These are phyloP conservation scores for Ferrisia virgata DNA, from an alignment of 2,888 invertebrate species.

Conservation along the genomic window DNA sequence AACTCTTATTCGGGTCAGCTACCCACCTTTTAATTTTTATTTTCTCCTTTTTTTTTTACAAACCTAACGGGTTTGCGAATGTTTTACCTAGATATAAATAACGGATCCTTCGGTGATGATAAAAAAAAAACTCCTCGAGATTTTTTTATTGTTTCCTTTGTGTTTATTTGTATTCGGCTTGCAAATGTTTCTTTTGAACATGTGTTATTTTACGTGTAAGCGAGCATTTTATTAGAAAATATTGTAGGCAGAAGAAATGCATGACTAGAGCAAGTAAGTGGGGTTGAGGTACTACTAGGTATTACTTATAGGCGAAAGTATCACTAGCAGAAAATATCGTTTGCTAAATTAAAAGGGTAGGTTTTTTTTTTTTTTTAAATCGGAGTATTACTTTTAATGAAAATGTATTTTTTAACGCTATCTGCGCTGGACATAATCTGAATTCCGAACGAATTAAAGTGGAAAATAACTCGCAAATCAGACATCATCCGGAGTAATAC, in stretches of 20 bases:
- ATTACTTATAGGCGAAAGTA: background rate
- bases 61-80: constrained; percentile 4
- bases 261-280: too few relatives aligned
- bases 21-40: background rate
- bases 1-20: constrained; percentile 6
- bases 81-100: background rate
- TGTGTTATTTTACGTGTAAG: constrained; percentile 14
- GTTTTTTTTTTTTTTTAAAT: background rate
- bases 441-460: constrained; percentile 3
- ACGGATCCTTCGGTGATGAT: background rate
- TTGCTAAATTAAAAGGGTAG: background rate
- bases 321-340: background rate
- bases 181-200: constrained; percentile 25
- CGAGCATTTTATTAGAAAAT: background rate
- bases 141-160: constrained; percentile 30
- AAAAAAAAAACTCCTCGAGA: background rate
- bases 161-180: background rate
- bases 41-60: background rate
- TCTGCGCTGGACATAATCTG: background rate
- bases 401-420: background rate
- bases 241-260: background rate
- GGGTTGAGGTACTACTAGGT: background rate
- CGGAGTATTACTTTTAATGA: background rate
- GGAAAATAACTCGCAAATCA: constrained; percentile 10
- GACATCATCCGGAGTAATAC: constrained; percentile 34